Base-by-base conservation (phyloP, 2,797 vertebrate species). In the Malurus splendens region DNA sequence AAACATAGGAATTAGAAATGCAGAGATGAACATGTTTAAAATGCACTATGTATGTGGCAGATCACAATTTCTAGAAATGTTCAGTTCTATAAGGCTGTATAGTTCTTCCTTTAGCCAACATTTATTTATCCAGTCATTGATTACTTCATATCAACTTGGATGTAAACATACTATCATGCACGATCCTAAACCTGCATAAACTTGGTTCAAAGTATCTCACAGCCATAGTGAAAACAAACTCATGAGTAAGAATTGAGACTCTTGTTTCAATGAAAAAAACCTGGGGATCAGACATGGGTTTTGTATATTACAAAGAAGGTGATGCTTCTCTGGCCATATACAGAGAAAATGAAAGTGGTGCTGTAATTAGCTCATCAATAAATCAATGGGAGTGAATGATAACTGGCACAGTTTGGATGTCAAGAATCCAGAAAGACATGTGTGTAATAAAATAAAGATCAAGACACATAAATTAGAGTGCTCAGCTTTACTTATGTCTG, bases 1-100 rank as follows among this genome's bases (percentile, higher is more conserved):
- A 94, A 92, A 86, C 84, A 75, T 2, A 92, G 20, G 60, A 83
- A 42, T 87, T 76, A 90, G n/a, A 79, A 92, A 92, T 41, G 32
- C 1, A 3, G 70, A 82, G 87, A 52, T 0, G 10, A 73, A 79
- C 73, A 70, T 50, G 12, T 82, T 90, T 78, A 33, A 92, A 88
- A 52, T 79, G 56, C 39, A 41, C 36, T 82, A 32, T 39, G 8
- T 57, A 67, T 70, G 38, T 56, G 61, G 41, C 66, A 87, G 75
- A 68, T 87, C 56, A 77, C n/a, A 78, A 42, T 72, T 90, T 70
- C 82, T 79, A 70, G 59, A 86, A 84, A 60, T 19, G 7, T 67
- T 83, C 38, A 22, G 10, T 62, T 76, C 57, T 70, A 20, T 51
- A 62, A 70, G 32, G 19, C 51, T 65, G 25, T n/a, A 4, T 36